phyloP scores from a whole-genome alignment of 1,140 invertebrate species.

The Pseudomyrmex concolor region DNA sequence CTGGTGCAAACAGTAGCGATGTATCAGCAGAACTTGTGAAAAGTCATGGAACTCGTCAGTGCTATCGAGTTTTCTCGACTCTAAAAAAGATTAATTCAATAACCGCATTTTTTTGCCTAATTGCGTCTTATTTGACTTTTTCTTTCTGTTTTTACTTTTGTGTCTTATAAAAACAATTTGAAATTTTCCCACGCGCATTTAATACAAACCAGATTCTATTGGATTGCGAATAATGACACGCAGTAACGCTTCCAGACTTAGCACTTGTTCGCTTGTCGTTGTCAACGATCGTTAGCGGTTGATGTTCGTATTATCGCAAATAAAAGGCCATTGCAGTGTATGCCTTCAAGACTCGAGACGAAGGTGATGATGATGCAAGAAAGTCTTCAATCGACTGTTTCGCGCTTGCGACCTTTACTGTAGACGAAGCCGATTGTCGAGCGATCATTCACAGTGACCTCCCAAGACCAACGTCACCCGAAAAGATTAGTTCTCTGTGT shows the following conservation, averaged over 20 bases:
- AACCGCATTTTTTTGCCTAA: no score
- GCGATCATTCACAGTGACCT: constrained; percentile 44
- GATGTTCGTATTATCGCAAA: constrained; percentile 38
- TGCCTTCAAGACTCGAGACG: constrained; percentile 25
- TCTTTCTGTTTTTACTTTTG: not conserved
- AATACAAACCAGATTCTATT: constrained; percentile 9
- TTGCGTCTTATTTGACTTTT: no score
- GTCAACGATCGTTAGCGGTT: constrained; percentile 47
- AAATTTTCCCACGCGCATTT: not conserved
- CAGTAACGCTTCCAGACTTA: constrained; percentile 38
- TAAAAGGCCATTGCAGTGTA: constrained; percentile 43
- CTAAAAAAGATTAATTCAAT: no score
- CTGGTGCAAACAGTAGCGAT: constrained; percentile 70
- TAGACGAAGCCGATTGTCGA: constrained; percentile 48
- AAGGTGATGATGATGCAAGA: constrained; percentile 53
- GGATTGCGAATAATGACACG: constrained; percentile 1
- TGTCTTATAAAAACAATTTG: not conserved
- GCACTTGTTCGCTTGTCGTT: constrained; percentile 38
- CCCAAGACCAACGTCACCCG: constrained; percentile 44
- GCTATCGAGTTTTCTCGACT: no score
- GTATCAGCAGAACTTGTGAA: constrained; percentile 58
- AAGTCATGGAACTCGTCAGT: constrained; percentile 46
- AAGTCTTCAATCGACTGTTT: constrained; percentile 53
- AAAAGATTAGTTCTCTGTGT: constrained; percentile 42
- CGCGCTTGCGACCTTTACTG: constrained; percentile 27